A percentile compares a stretch with the other conserved stretches of the same genome.
These are phyloP conservation scores for Stigmatopora nigra DNA, from an alignment of 2,113 vertebrate genomes.

Conservation along the genomic window DNA sequence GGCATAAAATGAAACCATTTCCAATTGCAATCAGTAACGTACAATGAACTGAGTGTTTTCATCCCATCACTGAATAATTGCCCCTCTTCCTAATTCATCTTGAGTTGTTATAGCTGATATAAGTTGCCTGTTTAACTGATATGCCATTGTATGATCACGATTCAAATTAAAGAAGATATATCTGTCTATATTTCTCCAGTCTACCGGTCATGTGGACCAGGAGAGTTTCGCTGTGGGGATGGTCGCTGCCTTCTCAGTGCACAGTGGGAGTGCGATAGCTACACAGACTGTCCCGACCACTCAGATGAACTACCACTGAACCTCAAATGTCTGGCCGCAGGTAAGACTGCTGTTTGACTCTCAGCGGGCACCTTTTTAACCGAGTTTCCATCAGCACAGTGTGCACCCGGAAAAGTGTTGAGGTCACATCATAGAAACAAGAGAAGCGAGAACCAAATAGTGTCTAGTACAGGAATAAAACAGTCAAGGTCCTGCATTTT, in stretches of 20 bases:
- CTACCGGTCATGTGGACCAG: slow-evolving; percentile 80
- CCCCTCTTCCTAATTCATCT: not conserved
- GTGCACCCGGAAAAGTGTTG: slow-evolving; percentile 18
- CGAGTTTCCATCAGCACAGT: slow-evolving; percentile 32
- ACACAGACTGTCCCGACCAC: slow-evolving; percentile 88
- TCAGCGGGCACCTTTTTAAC: slow-evolving; percentile 48
- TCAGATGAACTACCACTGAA: slow-evolving; percentile 94
- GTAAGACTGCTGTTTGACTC: slow-evolving; percentile 64
- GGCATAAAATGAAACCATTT: not conserved
- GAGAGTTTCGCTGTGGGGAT: slow-evolving; percentile 88
- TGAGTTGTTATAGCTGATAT: slow-evolving; percentile 9
- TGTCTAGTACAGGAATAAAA: slow-evolving; percentile 24
- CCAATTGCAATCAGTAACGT: not conserved
- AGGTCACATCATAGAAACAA: slow-evolving; percentile 27
- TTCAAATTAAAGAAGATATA: slow-evolving; percentile 22
- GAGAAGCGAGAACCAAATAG: slow-evolving; percentile 5
- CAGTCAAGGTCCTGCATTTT: slow-evolving; percentile 16
- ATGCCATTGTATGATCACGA: not conserved
- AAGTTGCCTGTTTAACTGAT: not conserved
- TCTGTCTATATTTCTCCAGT: slow-evolving; percentile 58
- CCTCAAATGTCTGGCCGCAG: slow-evolving; percentile 84
- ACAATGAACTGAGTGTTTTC: not conserved
- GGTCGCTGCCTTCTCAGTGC: slow-evolving; percentile 87
- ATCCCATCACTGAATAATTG: not conserved
- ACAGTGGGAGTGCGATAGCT: slow-evolving; percentile 95